Conservation (phyloP, 2,113 vertebrate genomes). For the Oreotrochilus melanogaster region DNA sequence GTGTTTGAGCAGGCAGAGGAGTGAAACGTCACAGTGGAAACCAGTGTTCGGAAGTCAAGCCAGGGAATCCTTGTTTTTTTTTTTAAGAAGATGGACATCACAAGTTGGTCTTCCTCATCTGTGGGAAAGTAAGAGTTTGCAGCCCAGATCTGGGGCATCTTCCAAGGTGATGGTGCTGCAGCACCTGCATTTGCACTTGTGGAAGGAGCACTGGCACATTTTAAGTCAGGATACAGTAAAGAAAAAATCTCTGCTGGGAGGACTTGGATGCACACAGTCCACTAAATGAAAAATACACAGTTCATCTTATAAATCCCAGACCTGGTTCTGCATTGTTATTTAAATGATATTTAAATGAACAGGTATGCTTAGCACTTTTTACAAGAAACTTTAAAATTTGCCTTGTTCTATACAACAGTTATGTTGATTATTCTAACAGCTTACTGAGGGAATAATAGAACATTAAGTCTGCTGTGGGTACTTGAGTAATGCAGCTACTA, state of each 20-base stretch:
- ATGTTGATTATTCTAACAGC: not conserved
- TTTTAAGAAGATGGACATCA: not conserved
- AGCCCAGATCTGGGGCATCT: not conserved
- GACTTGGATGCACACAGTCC: not conserved
- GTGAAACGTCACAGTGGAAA: conserved; percentile 33
- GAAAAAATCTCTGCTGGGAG: not conserved
- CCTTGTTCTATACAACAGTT: not conserved
- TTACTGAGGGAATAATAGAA: not conserved
- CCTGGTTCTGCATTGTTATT: not conserved
- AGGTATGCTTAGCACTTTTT: not conserved
- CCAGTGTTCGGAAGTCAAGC: not conserved
- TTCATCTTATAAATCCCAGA: not conserved
- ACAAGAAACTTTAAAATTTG: not conserved
- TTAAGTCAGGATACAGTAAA: not conserved
- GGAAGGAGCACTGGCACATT: not conserved
- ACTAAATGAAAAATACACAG: not conserved
- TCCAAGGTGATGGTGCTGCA: not conserved
- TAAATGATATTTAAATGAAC: not conserved
- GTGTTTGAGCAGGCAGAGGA: not conserved
- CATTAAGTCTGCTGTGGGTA: not conserved
- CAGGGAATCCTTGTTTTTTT: not conserved
- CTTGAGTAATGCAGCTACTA: not conserved
- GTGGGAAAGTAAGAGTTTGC: not conserved
- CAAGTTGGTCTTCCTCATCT: not conserved
- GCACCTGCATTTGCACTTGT: not conserved